A percentile compares a stretch with the other conserved stretches of the same genome.
Conservation (phyloP, 2,113 vertebrate genomes). For the Amblyornis subalaris region DNA sequence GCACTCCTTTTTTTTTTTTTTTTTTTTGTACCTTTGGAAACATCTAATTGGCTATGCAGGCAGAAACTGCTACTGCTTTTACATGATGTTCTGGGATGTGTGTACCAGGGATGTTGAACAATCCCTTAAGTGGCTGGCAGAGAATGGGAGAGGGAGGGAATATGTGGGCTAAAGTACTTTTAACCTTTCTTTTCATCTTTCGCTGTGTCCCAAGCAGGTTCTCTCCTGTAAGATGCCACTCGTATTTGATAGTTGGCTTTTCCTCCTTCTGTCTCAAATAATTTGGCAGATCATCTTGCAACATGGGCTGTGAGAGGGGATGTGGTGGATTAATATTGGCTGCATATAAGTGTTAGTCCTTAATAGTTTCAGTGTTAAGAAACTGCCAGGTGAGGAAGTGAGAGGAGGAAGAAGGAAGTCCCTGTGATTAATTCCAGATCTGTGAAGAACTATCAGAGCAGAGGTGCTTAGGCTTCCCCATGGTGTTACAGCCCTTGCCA, state of each 20-base stretch:
- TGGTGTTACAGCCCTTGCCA: neutral
- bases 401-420: neutral
- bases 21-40: neutral
- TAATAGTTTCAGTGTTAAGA: neutral
- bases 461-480: neutral
- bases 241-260: neutral
- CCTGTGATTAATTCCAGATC: neutral
- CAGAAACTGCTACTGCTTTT: constrained; percentile 16
- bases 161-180: neutral
- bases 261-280: neutral
- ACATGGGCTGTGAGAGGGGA: neutral
- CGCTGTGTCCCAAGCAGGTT: neutral
- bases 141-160: neutral
- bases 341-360: neutral
- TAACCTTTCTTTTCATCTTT: neutral
- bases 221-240: neutral
- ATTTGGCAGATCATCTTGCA: neutral
- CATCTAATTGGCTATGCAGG: neutral
- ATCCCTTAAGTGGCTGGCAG: neutral
- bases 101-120: neutral
- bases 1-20: neutral
- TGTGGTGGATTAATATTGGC: neutral
- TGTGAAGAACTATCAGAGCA: neutral
- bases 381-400: neutral
- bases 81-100: neutral